phyloP scores from a whole-genome alignment of 2,113 vertebrate genomes.

The Sterrhoptilus dennistouni region DNA sequence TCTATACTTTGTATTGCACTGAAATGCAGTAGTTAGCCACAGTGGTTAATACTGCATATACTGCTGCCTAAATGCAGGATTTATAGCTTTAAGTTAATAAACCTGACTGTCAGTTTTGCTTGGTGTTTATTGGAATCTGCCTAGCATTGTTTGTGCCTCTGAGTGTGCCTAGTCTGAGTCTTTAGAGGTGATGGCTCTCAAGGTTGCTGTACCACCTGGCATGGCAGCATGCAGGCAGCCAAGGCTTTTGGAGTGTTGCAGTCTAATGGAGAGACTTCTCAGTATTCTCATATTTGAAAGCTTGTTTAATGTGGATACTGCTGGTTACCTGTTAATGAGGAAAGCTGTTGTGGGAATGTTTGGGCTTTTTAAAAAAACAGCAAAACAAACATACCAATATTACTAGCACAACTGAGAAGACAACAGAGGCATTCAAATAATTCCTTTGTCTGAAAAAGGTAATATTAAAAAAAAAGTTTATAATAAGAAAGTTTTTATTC shows the following conservation, averaged over 20 bases:
- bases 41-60: conserved; percentile 28
- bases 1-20: conserved; percentile 36
- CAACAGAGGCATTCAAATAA: background rate
- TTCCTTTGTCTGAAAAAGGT: background rate
- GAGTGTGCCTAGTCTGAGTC: background rate
- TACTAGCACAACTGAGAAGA: background rate
- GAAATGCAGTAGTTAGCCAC: conserved; percentile 4
- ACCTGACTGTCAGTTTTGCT: conserved; percentile 35
- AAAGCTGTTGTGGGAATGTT: background rate
- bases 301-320: background rate
- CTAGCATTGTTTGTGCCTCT: background rate
- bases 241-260: background rate
- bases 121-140: background rate
- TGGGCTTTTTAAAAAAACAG: background rate
- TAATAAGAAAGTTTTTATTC: background rate
- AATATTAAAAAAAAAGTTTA: background rate
- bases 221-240: background rate
- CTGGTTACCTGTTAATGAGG: background rate
- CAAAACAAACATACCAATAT: background rate
- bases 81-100: conserved; percentile 50
- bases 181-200: background rate
- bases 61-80: background rate
- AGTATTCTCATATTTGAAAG: background rate
- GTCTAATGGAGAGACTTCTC: background rate
- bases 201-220: background rate